A percentile compares a stretch with the other conserved stretches of the same genome.
Conservation (phyloP, 2,888 invertebrate genomes). For the Pyralis farinalis region DNA sequence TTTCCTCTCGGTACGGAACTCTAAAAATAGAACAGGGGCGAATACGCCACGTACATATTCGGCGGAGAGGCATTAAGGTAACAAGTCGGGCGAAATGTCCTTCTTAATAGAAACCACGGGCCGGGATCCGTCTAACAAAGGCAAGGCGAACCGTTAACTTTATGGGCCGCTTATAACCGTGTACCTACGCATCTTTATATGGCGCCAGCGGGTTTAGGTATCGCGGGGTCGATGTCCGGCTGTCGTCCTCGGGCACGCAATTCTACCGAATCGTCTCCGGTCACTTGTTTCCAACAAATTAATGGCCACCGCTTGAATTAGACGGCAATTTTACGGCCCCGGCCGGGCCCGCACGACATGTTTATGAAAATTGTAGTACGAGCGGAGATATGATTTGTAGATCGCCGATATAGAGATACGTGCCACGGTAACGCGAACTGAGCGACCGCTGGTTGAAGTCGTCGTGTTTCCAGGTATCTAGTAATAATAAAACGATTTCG, state of each 20-base stretch:
- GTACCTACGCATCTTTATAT: conserved; percentile 19
- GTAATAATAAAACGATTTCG: no score
- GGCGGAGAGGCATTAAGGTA: conserved; percentile 26
- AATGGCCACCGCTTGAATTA: conserved; percentile 42
- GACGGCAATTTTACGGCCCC: conserved; percentile 29
- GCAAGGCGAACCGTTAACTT: conserved; percentile 26
- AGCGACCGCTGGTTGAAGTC: no score
- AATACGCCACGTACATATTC: conserved; percentile 34
- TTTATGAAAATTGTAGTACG: no score
- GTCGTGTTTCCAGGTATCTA: no score
- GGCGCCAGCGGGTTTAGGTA: conserved; percentile 21
- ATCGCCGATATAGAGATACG: no score
- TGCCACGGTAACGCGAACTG: no score
- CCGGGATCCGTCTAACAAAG: conserved; percentile 21
- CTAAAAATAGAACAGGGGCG: conserved; percentile 24
- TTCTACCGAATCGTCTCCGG: conserved; percentile 23
- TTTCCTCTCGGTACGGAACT: no score
- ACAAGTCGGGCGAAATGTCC: conserved; percentile 38
- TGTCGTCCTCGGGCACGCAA: conserved; percentile 27
- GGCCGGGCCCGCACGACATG: not conserved
- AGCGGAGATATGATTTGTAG: no score
- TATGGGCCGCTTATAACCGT: conserved; percentile 22
- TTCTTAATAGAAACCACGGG: conserved; percentile 36
- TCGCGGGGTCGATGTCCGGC: conserved; percentile 16
- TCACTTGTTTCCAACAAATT: conserved; percentile 42